phyloP scores from a whole-genome alignment of 2,888 invertebrate species.

The Hydraecia micacea region DNA sequence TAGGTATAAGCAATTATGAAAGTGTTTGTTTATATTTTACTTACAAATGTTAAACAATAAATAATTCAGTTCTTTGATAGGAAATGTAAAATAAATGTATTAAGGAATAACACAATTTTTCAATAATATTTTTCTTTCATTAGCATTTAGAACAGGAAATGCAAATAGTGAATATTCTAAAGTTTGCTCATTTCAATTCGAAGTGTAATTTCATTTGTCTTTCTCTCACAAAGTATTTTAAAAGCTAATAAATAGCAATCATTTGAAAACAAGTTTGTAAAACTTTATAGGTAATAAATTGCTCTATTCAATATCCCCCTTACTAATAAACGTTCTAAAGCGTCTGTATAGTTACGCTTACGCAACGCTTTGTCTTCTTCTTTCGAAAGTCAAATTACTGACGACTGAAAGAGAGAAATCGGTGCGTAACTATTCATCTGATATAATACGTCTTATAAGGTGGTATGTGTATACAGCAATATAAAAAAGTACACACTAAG shows the following conservation, averaged over 20 bases:
- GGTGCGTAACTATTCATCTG: no score
- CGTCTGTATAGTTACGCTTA: no score
- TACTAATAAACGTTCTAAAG: no score
- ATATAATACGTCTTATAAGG: no score
- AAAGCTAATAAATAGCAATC: slow-evolving; percentile 42
- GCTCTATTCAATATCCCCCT: background rate
- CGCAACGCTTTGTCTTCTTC: no score
- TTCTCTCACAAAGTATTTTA: slow-evolving; percentile 13
- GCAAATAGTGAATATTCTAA: slow-evolving; percentile 18
- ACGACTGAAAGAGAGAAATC: no score
- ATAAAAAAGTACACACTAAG: background rate
- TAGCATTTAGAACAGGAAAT: slow-evolving; percentile 25
- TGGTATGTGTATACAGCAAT: background rate
- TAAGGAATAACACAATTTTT: background rate
- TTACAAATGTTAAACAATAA: background rate
- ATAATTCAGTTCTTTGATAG: slow-evolving; percentile 16
- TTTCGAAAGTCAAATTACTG: no score
- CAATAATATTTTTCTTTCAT: slow-evolving; percentile 15
- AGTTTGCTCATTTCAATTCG: slow-evolving; percentile 39
- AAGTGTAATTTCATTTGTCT: slow-evolving; percentile 33
- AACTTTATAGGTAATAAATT: slow-evolving; percentile 22
- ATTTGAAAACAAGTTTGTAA: slow-evolving; percentile 26
- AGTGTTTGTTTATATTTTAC: background rate
- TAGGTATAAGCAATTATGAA: background rate
- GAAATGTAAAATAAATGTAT: background rate